Evolutionary conservation across 2,888 invertebrate genomes (phyloP).

Genomic region (Hofmannophila pseudospretella): DNA sequence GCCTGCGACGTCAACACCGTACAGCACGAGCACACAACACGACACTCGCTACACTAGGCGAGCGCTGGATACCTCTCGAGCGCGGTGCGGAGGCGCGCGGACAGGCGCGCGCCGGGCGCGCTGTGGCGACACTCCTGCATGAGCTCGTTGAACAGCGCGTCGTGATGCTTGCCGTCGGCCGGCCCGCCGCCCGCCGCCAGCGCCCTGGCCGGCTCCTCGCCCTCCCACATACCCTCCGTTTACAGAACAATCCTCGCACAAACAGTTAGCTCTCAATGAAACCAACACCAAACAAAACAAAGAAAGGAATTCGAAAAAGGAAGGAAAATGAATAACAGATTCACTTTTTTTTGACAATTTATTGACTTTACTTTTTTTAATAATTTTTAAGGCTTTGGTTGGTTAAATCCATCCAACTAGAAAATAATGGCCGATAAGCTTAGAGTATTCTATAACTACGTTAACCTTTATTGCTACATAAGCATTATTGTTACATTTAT

Average conservation of each 20-base stretch:
- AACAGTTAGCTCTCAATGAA: neutral
- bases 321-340: too few relatives aligned
- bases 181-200: constrained; percentile 12
- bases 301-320: too few relatives aligned
- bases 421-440: too few relatives aligned
- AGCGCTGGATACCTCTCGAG: constrained; percentile 47
- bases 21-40: neutral
- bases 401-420: too few relatives aligned
- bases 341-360: too few relatives aligned
- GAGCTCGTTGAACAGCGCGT: constrained; percentile 76
- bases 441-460: too few relatives aligned
- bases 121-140: constrained; percentile 82
- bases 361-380: too few relatives aligned
- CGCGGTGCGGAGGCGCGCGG: constrained; percentile 49
- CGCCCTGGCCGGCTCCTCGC: constrained; percentile 11
- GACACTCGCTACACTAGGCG: too few relatives aligned
- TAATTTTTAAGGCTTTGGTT: too few relatives aligned
- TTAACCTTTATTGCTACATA: too few relatives aligned
- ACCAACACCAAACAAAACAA: too few relatives aligned
- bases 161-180: constrained; percentile 27
- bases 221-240: constrained; percentile 24
- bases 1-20: constrained; percentile 40
- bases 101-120: constrained; percentile 82
- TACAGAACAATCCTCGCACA: neutral
- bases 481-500: too few relatives aligned